Conservation (phyloP, 2,113 vertebrate genomes). For the Gallinago paraguaiae region DNA sequence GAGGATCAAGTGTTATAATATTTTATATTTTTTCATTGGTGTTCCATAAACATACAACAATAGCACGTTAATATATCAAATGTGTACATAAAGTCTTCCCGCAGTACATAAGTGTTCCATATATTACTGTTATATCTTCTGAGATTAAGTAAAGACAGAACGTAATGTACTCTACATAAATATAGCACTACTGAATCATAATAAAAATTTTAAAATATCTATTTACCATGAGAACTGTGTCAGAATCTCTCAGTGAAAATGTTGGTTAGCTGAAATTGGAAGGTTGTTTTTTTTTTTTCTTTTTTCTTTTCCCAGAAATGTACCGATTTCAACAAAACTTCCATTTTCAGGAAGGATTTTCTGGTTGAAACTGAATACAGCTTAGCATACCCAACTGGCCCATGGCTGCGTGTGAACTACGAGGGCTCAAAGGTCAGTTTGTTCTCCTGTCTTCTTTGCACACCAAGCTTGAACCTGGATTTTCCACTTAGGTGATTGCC, state of each 20-base stretch:
- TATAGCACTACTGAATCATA: constrained; percentile 32
- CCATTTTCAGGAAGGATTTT: constrained; percentile 12
- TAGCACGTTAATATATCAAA: constrained; percentile 31
- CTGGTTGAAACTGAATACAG: neutral
- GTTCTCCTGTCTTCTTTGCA: neutral
- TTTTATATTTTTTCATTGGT: neutral
- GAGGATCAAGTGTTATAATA: neutral
- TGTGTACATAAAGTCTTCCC: neutral
- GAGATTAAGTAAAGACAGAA: constrained; percentile 45
- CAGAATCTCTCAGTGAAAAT: neutral
- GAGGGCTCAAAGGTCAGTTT: neutral
- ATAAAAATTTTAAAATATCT: constrained; percentile 34
- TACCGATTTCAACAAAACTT: neutral
- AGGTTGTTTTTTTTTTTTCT: neutral
- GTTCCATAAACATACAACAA: constrained; percentile 8
- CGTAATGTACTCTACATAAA: constrained; percentile 24
- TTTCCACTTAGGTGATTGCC: neutral
- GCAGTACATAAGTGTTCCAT: neutral
- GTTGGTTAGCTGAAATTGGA: neutral
- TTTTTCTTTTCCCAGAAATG: constrained; percentile 19
- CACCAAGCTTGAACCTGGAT: neutral
- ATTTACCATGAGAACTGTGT: constrained; percentile 25
- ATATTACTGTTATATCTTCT: constrained; percentile 45
- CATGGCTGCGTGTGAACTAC: neutral
- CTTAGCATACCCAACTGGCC: neutral